phyloP scores from a whole-genome alignment of 2,797 vertebrate species.

The Odontamblyopus rebecca region DNA sequence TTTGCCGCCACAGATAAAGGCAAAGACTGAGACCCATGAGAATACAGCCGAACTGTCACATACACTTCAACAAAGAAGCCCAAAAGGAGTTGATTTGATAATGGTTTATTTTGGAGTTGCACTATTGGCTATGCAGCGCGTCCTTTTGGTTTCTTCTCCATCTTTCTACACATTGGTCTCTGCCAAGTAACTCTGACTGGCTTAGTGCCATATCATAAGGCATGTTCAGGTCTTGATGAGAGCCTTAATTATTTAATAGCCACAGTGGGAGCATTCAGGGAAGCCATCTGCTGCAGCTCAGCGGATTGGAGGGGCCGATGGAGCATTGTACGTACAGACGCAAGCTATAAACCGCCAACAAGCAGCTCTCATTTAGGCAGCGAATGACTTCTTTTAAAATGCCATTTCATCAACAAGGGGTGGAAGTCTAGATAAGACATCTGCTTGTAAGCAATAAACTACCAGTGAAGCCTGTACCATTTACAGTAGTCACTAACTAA shows the following conservation, averaged over 20 bases:
- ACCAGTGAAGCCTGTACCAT: constrained; percentile 30
- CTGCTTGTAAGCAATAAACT: constrained; percentile 1
- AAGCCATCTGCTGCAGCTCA: constrained; percentile 74
- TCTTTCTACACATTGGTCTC: constrained; percentile 17
- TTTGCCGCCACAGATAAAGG: constrained; percentile 55
- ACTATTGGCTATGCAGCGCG: constrained; percentile 2
- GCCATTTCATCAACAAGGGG: constrained; percentile 9
- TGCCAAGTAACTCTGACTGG: constrained; percentile 65
- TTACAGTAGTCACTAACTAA: constrained; percentile 38
- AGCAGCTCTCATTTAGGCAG: constrained; percentile 28
- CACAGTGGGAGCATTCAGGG: constrained; percentile 73
- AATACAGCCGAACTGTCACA: constrained; percentile 56
- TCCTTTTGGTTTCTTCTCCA: constrained; percentile 18
- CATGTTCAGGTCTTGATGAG: constrained; percentile 77
- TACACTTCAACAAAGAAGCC: constrained; percentile 47
- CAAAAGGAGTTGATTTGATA: constrained; percentile 35
- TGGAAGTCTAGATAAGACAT: neutral
- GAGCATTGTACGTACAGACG: constrained; percentile 37
- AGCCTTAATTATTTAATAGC: constrained; percentile 83
- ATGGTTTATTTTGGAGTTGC: constrained; percentile 9
- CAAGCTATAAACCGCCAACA: constrained; percentile 48
- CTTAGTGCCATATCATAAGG: constrained; percentile 67
- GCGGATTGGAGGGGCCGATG: constrained; percentile 56
- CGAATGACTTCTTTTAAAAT: constrained; percentile 16
- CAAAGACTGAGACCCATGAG: constrained; percentile 55